Base-by-base conservation (phyloP, 2,113 vertebrate genomes). In the Rousettus leschenaultii region DNA sequence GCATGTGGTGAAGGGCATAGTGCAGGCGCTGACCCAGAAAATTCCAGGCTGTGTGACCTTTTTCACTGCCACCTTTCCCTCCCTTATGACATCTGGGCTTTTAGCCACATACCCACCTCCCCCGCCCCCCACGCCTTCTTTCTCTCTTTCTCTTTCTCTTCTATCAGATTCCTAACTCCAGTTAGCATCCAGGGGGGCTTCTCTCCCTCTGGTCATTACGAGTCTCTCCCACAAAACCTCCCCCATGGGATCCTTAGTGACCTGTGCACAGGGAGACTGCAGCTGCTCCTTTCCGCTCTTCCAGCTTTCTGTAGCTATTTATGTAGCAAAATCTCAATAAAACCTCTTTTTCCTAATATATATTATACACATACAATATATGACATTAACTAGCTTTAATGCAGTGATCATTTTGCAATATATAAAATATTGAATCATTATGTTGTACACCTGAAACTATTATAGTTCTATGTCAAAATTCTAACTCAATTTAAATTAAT, bases 1-100 rank as follows among this genome's bases (percentile, higher is more conserved):
- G 99, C 7, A 99, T 99, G 99, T 99, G 97, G 99, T 99, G 96
- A 99, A 99, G 97, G 99, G 99, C 90, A 98, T 99, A 86, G 94
- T 99, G 51, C 99, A 99, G 97, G 98, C 99, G 63, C 96, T 99
- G 97, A 98, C 98, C 0, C 99, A 99, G 97, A 99, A 98, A 99
- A 3, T 65, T 43, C 38, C n/a, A 10, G n/a, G 19, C 24, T 14
- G 33, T 38, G 19, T 28, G 55, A n/a, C 57, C 22, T 73, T 21
- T 43, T 13, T 30, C 18, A 26, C 40, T 28, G 5, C 87, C 6
- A 55, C 51, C 43, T 65, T 7, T 28, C 4, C 53, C 45, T 85
- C 57, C 40, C 5, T 68, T 38, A 65, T 53, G 86, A 77, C 40
- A 71, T 53, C 26, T 93, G 19, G 24, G 53, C 22, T 63, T 3